Evolutionary conservation across 1,140 invertebrate genomes (phyloP), one percentile per base, ranked within the genome.

Genomic region (Drosophila lacertosa): DNA sequence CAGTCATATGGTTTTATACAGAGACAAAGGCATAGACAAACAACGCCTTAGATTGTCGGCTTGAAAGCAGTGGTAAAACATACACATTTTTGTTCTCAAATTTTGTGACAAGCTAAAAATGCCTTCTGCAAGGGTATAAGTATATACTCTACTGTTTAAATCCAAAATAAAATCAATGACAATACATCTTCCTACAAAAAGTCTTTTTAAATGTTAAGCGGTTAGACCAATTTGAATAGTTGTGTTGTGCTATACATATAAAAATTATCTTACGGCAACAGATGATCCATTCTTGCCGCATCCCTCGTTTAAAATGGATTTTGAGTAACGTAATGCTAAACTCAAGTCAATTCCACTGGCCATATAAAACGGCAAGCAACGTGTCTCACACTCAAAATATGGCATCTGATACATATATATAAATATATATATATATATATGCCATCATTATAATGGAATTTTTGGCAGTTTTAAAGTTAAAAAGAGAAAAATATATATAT

Each of bases 261-360:
- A 35, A 47, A 65, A 33, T 64, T 95, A 33, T 64, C 95, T 96
- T 95, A 96, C 95, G 92, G 95, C 95, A 91, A 96, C 95, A 78
- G 95, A 95, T 80, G 95, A 96, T 92, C 98, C 98, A 93, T 99
- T 99, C 94, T 98, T 99, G 83, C 98, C 98, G 78, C 96, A 95
- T 91, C 98, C 98, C 90, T 98, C 98, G 84, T 95, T 95, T 90
- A 97, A 95, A 91, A 98, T 97, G 91, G 96, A 94, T 82, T 93
- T 88, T 6, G 74, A 47, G 69, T 90, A 91, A 62, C 86, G 86
- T 50, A 86, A 59, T 26, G 77, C 62, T 77, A 91, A 72, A 51
- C 88, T 63, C 67, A 88, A 67, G 78, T 90, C 80, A 54, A 91
- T 60, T 65, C 81, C 77, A 50, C 77, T 80, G 60, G 89, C 90